Evolutionary conservation across 2,797 vertebrate species (phyloP).

Genomic region (Buphagus erythrorhynchus): DNA sequence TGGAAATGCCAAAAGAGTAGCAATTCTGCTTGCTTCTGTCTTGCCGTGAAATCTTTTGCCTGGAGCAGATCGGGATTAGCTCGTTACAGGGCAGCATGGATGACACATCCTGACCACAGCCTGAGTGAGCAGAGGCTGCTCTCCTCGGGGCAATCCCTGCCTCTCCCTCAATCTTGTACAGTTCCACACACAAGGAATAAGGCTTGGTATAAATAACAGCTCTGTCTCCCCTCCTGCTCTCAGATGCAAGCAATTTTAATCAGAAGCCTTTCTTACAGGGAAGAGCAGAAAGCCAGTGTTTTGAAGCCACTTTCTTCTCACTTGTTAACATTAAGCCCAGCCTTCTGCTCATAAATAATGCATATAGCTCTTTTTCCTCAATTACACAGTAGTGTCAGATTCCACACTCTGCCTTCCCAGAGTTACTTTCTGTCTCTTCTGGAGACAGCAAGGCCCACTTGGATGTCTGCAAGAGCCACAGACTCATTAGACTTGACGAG

Average conservation of each 20-base stretch:
- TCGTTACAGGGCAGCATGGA: not conserved
- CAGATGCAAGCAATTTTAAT: slow-evolving; percentile 65
- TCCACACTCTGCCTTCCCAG: slow-evolving; percentile 56
- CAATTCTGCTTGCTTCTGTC: not conserved
- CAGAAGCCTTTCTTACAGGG: slow-evolving; percentile 27
- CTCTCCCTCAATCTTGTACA: not conserved
- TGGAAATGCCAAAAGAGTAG: slow-evolving; percentile 10
- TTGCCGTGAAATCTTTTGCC: slow-evolving; percentile 35
- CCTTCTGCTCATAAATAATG: slow-evolving; percentile 78
- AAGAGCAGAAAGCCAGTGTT: slow-evolving; percentile 59
- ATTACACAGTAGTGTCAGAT: slow-evolving; percentile 53
- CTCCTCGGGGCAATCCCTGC: slow-evolving; percentile 31
- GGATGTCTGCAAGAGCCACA: slow-evolving; percentile 27
- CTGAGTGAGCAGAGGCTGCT: not conserved
- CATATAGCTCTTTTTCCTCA: slow-evolving; percentile 68
- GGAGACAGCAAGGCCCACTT: slow-evolving; percentile 38
- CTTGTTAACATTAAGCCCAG: slow-evolving; percentile 67
- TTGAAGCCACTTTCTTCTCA: slow-evolving; percentile 73
- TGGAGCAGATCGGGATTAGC: slow-evolving; percentile 2
- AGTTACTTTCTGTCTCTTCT: slow-evolving; percentile 58
- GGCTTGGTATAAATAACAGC: not conserved
- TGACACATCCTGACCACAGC: slow-evolving; percentile 34
- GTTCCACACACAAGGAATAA: not conserved
- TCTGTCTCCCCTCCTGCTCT: slow-evolving; percentile 50
- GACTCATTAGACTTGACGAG: slow-evolving; percentile 4